phyloP scores from a whole-genome alignment of 2,797 vertebrate species.

The Phylloscopus collybita region DNA sequence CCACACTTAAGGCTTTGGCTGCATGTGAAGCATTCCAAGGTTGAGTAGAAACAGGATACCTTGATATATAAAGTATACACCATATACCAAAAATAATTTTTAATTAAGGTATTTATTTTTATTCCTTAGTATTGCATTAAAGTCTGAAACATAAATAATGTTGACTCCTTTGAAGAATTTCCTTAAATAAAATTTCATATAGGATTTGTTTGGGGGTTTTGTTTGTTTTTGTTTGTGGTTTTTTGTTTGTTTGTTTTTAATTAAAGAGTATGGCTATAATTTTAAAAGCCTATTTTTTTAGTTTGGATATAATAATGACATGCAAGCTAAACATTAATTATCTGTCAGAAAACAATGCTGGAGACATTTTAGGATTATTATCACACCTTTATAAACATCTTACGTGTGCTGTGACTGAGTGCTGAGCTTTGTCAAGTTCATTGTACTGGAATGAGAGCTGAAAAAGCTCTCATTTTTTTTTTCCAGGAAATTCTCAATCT shows the following conservation, averaged over 20 bases:
- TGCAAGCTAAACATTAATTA: not conserved
- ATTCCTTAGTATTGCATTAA: not conserved
- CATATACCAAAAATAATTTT: not conserved
- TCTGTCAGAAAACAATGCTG: not conserved
- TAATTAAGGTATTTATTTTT: not conserved
- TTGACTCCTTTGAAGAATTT: not conserved
- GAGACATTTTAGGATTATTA: not conserved
- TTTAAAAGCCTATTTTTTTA: not conserved
- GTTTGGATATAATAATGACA: not conserved
- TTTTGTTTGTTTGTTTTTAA: not conserved
- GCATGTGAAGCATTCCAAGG: accelerated
- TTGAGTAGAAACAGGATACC: not conserved
- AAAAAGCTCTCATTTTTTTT: not conserved
- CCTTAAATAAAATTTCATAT: not conserved
- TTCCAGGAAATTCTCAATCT: not conserved
- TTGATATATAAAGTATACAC: not conserved
- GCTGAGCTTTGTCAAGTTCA: not conserved
- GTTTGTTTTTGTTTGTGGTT: no score
- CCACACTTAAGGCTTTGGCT: not conserved
- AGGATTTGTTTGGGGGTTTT: no score
- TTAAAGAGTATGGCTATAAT: not conserved
- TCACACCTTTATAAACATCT: not conserved
- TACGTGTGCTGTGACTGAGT: not conserved
- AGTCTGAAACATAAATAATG: not conserved
- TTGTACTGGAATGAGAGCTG: not conserved